A percentile compares a stretch with the other conserved stretches of the same genome.
phyloP scores from a whole-genome alignment of 2,888 invertebrate genomes.

The Liposcelis brunnea region DNA sequence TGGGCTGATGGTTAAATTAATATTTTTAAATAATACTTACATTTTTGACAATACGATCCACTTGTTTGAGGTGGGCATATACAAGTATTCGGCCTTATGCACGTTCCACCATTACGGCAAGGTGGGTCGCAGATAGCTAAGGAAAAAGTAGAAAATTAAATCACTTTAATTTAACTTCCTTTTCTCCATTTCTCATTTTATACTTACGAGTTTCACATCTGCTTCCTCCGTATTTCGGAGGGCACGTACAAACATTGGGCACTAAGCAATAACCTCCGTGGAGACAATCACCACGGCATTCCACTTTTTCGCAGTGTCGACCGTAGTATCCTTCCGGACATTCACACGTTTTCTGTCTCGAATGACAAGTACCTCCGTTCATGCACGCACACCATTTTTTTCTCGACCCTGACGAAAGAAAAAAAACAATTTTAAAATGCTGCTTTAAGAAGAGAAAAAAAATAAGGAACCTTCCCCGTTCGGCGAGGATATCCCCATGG shows the following conservation, averaged over 20 bases:
- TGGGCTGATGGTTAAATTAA: no score
- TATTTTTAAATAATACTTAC: no score
- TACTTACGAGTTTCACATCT: conserved; percentile 19
- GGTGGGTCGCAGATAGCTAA: conserved; percentile 20
- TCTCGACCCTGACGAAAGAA: neutral
- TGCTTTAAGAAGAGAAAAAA: no score
- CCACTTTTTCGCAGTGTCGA: conserved; percentile 16
- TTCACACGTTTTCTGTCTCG: conserved; percentile 16
- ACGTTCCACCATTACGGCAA: conserved; percentile 20
- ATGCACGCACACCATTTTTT: conserved; percentile 17
- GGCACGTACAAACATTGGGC: conserved; percentile 15
- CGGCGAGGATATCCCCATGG: no score
- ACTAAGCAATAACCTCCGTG: conserved; percentile 15
- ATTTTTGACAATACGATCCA: conserved; percentile 20
- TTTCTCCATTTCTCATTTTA: neutral
- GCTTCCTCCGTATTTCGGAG: conserved; percentile 15
- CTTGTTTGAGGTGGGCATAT: conserved; percentile 19
- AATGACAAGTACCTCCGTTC: conserved; percentile 19
- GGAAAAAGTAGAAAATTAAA: conserved; percentile 12
- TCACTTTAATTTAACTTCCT: neutral
- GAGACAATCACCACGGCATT: conserved; percentile 14
- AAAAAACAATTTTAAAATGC: neutral
- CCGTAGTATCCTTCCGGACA: conserved; percentile 19
- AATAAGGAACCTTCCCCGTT: no score
- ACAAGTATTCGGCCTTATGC: conserved; percentile 19